Evolutionary conservation across 2,797 vertebrate genomes (phyloP).

Genomic region (Pygocentrus nattereri): DNA sequence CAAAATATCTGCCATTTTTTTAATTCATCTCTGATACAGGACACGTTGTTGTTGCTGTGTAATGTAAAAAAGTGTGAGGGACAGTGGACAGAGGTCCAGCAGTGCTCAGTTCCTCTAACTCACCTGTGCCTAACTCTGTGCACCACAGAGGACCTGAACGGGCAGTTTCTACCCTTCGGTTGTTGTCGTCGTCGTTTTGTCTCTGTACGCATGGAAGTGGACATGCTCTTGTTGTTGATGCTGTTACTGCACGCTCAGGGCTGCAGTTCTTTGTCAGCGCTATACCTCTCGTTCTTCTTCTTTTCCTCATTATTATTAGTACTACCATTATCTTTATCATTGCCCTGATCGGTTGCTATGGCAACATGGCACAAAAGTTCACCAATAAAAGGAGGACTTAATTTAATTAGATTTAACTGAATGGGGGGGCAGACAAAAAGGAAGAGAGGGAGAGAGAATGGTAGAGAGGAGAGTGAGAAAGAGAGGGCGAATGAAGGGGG

Average conservation of each 20-base stretch:
- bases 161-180: not conserved
- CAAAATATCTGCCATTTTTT: no score
- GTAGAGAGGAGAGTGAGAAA: conserved; percentile 59
- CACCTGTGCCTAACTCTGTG: no score
- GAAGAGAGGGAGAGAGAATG: conserved; percentile 51
- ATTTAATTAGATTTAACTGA: not conserved
- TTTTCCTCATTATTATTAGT: not conserved
- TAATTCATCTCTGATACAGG: not conserved
- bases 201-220: not conserved
- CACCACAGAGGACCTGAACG: not conserved
- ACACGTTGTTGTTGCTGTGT: not conserved
- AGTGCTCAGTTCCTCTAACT: not conserved
- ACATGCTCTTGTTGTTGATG: no score
- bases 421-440: not conserved
- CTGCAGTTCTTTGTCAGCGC: not conserved
- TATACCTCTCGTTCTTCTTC: not conserved
- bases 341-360: not conserved
- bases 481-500: no score
- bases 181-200: not conserved
- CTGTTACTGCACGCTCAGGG: no score
- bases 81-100: no score
- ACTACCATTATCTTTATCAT: no score
- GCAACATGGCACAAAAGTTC: not conserved
- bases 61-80: not conserved
- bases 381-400: not conserved